Evolutionary conservation across 2,113 vertebrate species (phyloP).

Genomic region (Syngnathus typhle): DNA sequence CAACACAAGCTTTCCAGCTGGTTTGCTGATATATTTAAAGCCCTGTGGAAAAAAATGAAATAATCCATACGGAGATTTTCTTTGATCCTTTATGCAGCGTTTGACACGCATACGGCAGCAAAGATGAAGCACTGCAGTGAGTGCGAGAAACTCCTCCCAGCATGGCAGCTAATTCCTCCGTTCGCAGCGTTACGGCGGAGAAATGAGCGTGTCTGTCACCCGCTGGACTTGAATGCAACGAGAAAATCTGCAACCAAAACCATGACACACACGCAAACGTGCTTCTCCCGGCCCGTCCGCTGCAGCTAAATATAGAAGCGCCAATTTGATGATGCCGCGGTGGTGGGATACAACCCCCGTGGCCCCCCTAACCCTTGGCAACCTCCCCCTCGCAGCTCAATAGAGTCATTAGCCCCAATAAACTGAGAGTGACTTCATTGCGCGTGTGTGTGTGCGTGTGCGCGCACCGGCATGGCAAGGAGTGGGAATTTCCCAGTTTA

Average conservation of each 20-base stretch:
- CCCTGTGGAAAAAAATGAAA: background rate
- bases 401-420: constrained; percentile 57
- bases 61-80: background rate
- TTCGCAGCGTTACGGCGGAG: background rate
- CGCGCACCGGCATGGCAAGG: background rate
- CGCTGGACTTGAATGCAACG: constrained; percentile 32
- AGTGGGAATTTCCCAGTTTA: background rate
- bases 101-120: background rate
- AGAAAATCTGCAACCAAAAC: constrained; percentile 13
- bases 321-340: constrained; percentile 63
- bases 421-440: constrained; percentile 42
- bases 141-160: background rate
- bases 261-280: constrained; percentile 21
- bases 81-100: background rate
- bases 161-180: background rate
- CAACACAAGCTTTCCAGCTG: constrained; percentile 21
- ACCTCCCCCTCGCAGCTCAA: constrained; percentile 27
- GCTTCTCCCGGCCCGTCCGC: constrained; percentile 46
- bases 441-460: constrained; percentile 18
- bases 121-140: constrained; percentile 3
- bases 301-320: constrained; percentile 69
- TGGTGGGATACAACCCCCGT: constrained; percentile 12
- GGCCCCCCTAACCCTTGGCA: background rate
- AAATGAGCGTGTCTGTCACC: constrained; percentile 18
- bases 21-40: constrained; percentile 10